Conservation (phyloP, 2,888 invertebrate genomes). For the Cepaea hortensis region DNA sequence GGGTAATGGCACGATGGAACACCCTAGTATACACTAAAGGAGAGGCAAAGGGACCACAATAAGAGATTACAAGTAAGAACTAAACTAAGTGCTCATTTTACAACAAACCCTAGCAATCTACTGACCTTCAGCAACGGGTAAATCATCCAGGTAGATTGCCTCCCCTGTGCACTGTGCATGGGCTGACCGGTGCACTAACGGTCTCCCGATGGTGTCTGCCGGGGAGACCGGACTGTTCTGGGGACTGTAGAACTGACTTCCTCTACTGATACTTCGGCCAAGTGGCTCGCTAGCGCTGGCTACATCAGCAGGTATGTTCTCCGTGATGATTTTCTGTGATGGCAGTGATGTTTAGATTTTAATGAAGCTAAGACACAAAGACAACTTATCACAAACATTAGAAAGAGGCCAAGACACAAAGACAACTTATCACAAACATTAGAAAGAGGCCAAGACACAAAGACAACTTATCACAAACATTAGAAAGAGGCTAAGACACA, state of each 20-base stretch:
- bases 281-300: conserved; percentile 31
- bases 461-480: no score
- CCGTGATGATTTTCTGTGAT: conserved; percentile 27
- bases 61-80: no score
- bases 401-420: no score
- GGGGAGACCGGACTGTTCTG: conserved; percentile 20
- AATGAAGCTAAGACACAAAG: not conserved
- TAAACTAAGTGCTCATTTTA: no score
- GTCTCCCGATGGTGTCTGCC: conserved; percentile 77
- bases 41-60: no score
- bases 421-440: no score
- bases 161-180: conserved; percentile 92
- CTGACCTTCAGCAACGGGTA: conserved; percentile 80
- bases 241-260: conserved; percentile 50
- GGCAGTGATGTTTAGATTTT: not conserved
- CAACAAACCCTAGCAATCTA: no score
- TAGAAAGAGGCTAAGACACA: no score
- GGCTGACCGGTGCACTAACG: conserved; percentile 88
- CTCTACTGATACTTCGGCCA: conserved; percentile 41
- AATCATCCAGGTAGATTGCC: conserved; percentile 93
- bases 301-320: not conserved
- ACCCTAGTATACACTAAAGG: no score
- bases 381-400: no score
- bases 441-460: no score
- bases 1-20: no score